These are phyloP conservation scores for Neotoxoptera formosana DNA, from an alignment of 1,140 invertebrate species.

Conservation along the genomic window DNA sequence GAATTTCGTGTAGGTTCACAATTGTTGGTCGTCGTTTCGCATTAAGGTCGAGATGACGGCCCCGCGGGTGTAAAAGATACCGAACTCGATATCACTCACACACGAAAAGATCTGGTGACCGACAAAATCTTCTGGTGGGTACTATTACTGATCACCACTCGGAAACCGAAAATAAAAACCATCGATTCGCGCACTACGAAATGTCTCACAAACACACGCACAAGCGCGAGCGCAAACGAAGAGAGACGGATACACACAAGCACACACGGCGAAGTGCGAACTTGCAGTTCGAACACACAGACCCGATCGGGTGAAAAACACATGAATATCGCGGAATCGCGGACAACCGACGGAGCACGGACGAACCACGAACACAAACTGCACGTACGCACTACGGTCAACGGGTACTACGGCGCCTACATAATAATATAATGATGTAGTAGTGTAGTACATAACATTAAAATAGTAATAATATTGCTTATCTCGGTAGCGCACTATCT, in stretches of 20 bases:
- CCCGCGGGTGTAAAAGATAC: neutral
- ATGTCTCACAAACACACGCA: neutral
- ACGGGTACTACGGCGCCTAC: neutral
- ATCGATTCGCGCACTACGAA: neutral
- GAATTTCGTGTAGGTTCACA: neutral
- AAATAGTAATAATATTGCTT: neutral
- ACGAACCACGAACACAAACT: conserved; percentile 17
- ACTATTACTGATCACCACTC: neutral
- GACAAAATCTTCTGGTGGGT: neutral
- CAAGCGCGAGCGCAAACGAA: neutral
- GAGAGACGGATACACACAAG: neutral
- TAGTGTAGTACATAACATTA: neutral
- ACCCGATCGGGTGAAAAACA: neutral
- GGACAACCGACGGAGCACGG: too few relatives aligned
- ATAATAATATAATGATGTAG: too few relatives aligned
- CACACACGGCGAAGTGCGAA: neutral
- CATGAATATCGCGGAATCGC: neutral
- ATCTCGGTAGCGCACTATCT: neutral
- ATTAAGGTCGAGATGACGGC: neutral
- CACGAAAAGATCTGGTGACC: neutral
- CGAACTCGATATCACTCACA: neutral
- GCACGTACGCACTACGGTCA: conserved; percentile 36
- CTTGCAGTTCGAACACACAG: neutral
- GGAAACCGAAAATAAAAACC: neutral
- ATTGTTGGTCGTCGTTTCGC: neutral